phyloP scores from a whole-genome alignment of 1,140 invertebrate genomes.

The Ericerus pela region DNA sequence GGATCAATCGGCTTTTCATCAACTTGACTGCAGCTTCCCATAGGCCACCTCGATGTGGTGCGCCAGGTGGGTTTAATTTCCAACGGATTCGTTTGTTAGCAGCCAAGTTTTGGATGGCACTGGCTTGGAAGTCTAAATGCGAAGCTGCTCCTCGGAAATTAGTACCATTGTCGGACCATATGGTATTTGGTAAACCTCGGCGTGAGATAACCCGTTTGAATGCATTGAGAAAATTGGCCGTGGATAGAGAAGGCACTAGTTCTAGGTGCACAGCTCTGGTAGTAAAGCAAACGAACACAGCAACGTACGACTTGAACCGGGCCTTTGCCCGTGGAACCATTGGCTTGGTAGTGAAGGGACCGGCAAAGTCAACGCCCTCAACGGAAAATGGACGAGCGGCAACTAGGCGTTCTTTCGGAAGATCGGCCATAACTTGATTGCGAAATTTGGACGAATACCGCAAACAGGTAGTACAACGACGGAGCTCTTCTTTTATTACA shows the following conservation, averaged over 20 bases:
- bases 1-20: no score
- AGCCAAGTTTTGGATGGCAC: no score
- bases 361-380: constrained; percentile 3
- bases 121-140: no score
- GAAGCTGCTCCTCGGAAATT: constrained; percentile 20
- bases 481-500: no score
- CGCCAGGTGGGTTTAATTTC: no score
- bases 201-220: constrained; percentile 30
- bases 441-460: no score
- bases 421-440: constrained; percentile 22
- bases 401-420: constrained; percentile 6
- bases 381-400: background rate
- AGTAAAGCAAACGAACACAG: constrained; percentile 25
- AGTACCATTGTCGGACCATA: constrained; percentile 18
- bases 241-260: constrained; percentile 22
- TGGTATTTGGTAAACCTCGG: constrained; percentile 15
- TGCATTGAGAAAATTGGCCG: constrained; percentile 23
- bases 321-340: constrained; percentile 20
- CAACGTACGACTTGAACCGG: constrained; percentile 18
- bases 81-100: no score
- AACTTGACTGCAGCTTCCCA: no score
- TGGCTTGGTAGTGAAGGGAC: constrained; percentile 19
- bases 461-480: no score
- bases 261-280: constrained; percentile 27
- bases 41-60: no score